These are phyloP conservation scores for Picus viridis DNA, from an alignment of 2,797 vertebrate species.

Conservation along the genomic window DNA sequence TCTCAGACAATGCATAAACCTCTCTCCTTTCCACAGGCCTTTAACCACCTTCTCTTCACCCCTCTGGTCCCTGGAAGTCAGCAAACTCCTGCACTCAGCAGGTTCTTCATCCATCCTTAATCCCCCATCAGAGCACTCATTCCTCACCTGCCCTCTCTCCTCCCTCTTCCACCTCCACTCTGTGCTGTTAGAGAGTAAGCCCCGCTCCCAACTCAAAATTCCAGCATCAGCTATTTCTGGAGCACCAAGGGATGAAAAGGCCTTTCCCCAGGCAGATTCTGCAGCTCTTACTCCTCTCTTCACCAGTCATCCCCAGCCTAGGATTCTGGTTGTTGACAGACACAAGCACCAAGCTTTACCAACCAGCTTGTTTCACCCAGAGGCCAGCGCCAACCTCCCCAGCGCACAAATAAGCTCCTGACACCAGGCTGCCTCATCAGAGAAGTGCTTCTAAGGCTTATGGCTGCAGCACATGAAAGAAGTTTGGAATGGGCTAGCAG, in stretches of 20 bases:
- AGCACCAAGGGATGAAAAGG: neutral
- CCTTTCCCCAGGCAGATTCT: neutral
- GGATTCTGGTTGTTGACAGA: neutral
- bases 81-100: neutral
- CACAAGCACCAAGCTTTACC: neutral
- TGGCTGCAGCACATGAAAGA: neutral
- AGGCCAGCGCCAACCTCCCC: neutral
- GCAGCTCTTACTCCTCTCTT: neutral
- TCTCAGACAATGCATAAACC: neutral
- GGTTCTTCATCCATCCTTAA: neutral
- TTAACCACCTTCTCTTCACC: neutral
- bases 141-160: neutral
- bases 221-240: neutral
- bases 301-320: neutral
- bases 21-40: neutral
- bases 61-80: neutral
- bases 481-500: neutral
- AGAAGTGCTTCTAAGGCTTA: neutral
- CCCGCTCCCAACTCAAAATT: neutral
- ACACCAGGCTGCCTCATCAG: neutral
- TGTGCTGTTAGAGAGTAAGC: neutral
- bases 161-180: neutral
- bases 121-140: neutral
- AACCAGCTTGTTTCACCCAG: neutral
- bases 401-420: neutral